Percentiles rank a stretch among this genome's conserved stretches.
Conservation (phyloP, 2,888 invertebrate genomes). For the Zeuzera pyrina region DNA sequence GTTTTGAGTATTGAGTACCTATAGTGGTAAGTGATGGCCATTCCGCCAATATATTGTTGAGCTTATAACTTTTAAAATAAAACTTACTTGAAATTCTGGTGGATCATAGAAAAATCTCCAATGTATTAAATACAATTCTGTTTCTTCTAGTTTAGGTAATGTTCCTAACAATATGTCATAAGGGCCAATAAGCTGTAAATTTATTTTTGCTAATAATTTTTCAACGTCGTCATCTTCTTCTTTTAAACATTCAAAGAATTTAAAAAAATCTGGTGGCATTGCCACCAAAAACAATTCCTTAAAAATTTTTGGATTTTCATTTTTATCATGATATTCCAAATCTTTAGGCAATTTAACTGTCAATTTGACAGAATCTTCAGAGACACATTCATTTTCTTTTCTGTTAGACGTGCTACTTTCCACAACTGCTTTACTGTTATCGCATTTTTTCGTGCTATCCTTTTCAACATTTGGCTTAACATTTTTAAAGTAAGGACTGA, state of each 20-base stretch:
- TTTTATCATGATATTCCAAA: constrained; percentile 49
- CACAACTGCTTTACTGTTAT: constrained; percentile 22
- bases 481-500: constrained; percentile 27
- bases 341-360: constrained; percentile 31
- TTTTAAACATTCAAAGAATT: constrained; percentile 85
- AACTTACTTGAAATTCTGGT: constrained; percentile 88
- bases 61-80: background rate
- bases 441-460: background rate
- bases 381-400: no score
- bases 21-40: no score
- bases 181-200: constrained; percentile 87
- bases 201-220: constrained; percentile 76
- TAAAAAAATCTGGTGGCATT: constrained; percentile 93
- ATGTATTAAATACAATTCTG: constrained; percentile 81
- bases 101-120: constrained; percentile 96
- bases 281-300: constrained; percentile 84
- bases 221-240: constrained; percentile 61
- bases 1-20: no score
- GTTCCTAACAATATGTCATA: constrained; percentile 85
- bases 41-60: background rate
- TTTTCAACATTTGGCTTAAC: background rate
- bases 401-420: background rate
- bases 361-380: no score
- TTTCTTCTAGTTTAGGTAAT: constrained; percentile 68
- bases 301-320: constrained; percentile 71